phyloP scores from a whole-genome alignment of 2,888 invertebrate species.

The Himalopsyche tibetana region DNA sequence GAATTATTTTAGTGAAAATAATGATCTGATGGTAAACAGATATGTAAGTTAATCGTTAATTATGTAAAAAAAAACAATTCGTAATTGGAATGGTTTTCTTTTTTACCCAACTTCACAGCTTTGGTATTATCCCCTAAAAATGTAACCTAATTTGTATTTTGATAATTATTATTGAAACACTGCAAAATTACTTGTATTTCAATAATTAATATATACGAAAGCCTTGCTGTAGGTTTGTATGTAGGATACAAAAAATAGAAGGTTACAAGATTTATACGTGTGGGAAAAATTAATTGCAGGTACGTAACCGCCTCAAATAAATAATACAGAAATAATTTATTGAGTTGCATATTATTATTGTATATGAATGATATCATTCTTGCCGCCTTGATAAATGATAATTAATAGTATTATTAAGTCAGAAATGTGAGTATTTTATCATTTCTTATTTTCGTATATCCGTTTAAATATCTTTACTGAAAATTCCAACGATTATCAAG shows the following conservation, averaged over 20 bases:
- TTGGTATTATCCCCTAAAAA: neutral
- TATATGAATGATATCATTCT: neutral
- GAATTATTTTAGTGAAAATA: no score
- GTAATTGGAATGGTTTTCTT: no score
- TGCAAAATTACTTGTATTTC: neutral
- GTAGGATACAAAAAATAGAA: conserved; percentile 11
- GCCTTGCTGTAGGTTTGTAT: neutral
- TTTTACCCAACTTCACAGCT: no score
- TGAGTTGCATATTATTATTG: neutral
- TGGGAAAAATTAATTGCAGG: neutral
- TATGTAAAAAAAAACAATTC: no score
- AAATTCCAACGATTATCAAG: no score
- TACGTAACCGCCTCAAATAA: conserved; percentile 5
- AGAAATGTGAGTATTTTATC: neutral
- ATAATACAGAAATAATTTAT: neutral
- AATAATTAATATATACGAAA: neutral
- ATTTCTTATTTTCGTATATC: conserved; percentile 28
- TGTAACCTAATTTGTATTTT: neutral
- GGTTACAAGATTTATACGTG: conserved; percentile 18
- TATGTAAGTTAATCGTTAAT: no score
- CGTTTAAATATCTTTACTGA: neutral
- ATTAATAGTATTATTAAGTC: neutral
- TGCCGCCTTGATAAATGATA: conserved; percentile 12
- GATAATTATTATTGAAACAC: neutral
- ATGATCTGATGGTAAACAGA: no score